Evolutionary conservation across 2,113 vertebrate genomes (phyloP).

Genomic region (Pogonocichla stellata): DNA sequence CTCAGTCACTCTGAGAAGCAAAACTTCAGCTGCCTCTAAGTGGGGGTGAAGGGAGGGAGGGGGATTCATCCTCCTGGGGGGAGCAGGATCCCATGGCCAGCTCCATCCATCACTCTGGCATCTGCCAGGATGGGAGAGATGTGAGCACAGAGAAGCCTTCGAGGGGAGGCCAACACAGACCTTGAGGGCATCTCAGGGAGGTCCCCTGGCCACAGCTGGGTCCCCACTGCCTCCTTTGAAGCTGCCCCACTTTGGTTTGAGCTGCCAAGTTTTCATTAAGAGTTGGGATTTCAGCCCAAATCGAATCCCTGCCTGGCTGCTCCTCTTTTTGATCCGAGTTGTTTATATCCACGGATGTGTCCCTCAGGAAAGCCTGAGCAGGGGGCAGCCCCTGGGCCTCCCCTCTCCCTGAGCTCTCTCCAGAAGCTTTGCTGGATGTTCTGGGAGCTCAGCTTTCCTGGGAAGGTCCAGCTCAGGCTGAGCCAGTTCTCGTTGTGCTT

Average conservation of each 20-base stretch:
- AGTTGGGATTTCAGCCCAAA: slow-evolving; percentile 11
- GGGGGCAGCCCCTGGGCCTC: neutral
- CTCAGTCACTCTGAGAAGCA: neutral
- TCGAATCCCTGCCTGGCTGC: neutral
- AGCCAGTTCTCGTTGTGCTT: neutral
- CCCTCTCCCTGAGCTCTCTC: neutral
- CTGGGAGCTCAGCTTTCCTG: neutral
- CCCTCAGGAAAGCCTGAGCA: neutral
- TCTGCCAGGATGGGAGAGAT: rapidly evolving
- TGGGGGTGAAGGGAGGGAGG: neutral
- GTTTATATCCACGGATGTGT: neutral
- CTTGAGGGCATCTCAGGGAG: neutral
- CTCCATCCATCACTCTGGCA: neutral
- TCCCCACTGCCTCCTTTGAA: neutral
- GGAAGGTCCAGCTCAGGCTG: neutral
- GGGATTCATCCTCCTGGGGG: neutral
- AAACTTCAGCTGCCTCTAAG: neutral
- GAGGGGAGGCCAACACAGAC: neutral
- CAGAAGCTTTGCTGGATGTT: neutral
- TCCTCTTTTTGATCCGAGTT: neutral
- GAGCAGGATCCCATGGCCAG: neutral
- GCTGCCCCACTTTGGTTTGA: neutral
- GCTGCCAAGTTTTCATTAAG: neutral
- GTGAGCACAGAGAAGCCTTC: neutral
- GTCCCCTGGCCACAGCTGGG: neutral